Conservation (phyloP, 2,888 invertebrate genomes). For the Campopleginae sp. region DNA sequence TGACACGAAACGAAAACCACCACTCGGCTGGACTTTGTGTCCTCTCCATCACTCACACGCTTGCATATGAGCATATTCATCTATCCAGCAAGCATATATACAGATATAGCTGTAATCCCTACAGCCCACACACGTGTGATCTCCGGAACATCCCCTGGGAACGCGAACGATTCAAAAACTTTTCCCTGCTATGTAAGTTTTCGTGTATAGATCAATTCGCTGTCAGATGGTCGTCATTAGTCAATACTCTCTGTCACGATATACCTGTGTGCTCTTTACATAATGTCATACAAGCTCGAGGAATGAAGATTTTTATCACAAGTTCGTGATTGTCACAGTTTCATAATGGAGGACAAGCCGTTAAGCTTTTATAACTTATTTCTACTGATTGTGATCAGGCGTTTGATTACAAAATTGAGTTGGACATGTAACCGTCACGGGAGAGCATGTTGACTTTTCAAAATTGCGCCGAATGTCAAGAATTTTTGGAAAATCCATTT, state of each 20-base stretch:
- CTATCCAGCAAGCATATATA: conserved; percentile 7
- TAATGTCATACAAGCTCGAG: conserved; percentile 18
- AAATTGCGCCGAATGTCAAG: background rate
- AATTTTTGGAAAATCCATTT: background rate
- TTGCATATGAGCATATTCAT: background rate
- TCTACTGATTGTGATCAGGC: background rate
- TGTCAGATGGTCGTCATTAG: conserved; percentile 69
- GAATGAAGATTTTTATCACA: background rate
- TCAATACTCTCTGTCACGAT: conserved; percentile 57
- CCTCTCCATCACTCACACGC: conserved; percentile 30
- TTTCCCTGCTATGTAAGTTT: conserved; percentile 16
- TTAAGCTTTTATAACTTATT: background rate
- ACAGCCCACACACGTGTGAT: conserved; percentile 68
- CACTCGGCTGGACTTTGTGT: conserved; percentile 48
- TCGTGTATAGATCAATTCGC: conserved; percentile 14
- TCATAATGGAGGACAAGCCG: conserved; percentile 5
- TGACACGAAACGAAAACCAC: conserved; percentile 65
- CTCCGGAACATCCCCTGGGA: conserved; percentile 70
- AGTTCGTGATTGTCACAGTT: background rate
- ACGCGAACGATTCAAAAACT: conserved; percentile 55
- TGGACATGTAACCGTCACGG: background rate
- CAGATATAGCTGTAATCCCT: conserved; percentile 46
- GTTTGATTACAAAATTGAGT: background rate
- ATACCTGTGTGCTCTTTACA: conserved; percentile 28
- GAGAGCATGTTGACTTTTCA: background rate